Conservation (phyloP, 2,888 invertebrate species). For the Amphipyra berbera region DNA sequence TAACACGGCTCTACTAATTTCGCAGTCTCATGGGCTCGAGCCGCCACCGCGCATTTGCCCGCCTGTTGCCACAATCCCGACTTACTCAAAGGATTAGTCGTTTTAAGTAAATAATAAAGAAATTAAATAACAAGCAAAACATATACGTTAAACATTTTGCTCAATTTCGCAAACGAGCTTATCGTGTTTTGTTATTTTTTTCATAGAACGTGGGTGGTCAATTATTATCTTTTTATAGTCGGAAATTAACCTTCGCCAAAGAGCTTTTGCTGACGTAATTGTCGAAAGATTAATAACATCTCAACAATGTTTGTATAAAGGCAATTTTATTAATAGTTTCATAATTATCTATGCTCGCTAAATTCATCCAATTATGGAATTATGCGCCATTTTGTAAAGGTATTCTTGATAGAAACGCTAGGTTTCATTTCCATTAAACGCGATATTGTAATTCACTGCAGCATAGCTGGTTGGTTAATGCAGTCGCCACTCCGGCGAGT, state of each 20-base stretch:
- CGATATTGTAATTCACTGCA: slow-evolving; percentile 18
- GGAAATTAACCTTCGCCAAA: slow-evolving; percentile 39
- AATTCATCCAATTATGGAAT: slow-evolving; percentile 21
- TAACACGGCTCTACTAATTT: slow-evolving; percentile 81
- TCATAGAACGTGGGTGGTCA: slow-evolving; percentile 42
- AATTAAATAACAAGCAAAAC: slow-evolving; percentile 64
- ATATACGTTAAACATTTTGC: slow-evolving; percentile 22
- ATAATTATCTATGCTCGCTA: slow-evolving; percentile 26
- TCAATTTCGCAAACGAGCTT: slow-evolving; percentile 21
- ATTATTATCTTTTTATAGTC: slow-evolving; percentile 37
- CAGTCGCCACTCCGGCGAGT: slow-evolving; percentile 15
- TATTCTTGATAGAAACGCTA: slow-evolving; percentile 7
- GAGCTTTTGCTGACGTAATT: slow-evolving; percentile 39
- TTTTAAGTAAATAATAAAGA: slow-evolving; percentile 68
- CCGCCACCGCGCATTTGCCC: slow-evolving; percentile 66
- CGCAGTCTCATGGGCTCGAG: slow-evolving; percentile 76
- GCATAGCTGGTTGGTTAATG: slow-evolving; percentile 23
- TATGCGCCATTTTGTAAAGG: slow-evolving; percentile 4
- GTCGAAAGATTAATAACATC: slow-evolving; percentile 23
- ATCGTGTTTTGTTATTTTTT: slow-evolving; percentile 18
- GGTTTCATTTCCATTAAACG: slow-evolving; percentile 12
- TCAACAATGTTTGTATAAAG: slow-evolving; percentile 31
- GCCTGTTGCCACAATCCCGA: slow-evolving; percentile 73
- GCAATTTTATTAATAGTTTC: slow-evolving; percentile 33
- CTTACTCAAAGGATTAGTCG: slow-evolving; percentile 68